Evolutionary conservation across 2,113 vertebrate species (phyloP), one percentile per base, ranked within the genome.

Genomic region (Dasyornis broadbenti): DNA sequence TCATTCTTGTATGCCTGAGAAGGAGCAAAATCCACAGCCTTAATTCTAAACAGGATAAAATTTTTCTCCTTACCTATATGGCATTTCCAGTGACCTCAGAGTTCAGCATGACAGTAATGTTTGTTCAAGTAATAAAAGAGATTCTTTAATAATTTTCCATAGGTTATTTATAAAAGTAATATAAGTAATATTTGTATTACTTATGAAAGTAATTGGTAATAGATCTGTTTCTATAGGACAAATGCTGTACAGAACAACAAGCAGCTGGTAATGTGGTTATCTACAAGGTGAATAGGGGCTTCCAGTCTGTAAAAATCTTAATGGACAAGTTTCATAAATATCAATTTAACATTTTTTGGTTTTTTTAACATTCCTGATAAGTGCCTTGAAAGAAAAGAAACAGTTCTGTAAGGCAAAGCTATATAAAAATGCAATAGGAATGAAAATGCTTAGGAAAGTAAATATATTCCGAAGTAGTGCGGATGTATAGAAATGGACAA

Each of bases 51-150:
- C 42, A 94, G 79, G 86, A 49, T 73, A 81, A 77, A 75, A 77
- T 45, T 87, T 90, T 94, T 77, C 35, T 83, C 40, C 50, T 95
- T 53, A 68, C 60, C 59, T 92, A n/a, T 91, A 47, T 73, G 69
- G n/a, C 54, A 86, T 97, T 97, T 96, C 94, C 85, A 95, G 66
- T 96, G 95, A 97, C 87, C 84, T 97, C 86, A 87, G 93, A 88
- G 87, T 85, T 77, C 80, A 86, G 40, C 28, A 71, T 97, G 90
- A 95, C 89, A 93, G 69, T 85, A 84, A 77, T 65, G n/a, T 92
- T 89, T 90, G 75, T 89, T 88, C 80, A 96, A 92, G 73, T 96
- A 97, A 95, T 91, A 89, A 69, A 92, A 89, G 64, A 86, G 61
- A 84, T 54, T 96, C n/a, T 97, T 95, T 93, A 94, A 92, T 97